These are phyloP conservation scores for Blastobasis lacticolella DNA, from an alignment of 2,888 invertebrate genomes.

Conservation along the genomic window DNA sequence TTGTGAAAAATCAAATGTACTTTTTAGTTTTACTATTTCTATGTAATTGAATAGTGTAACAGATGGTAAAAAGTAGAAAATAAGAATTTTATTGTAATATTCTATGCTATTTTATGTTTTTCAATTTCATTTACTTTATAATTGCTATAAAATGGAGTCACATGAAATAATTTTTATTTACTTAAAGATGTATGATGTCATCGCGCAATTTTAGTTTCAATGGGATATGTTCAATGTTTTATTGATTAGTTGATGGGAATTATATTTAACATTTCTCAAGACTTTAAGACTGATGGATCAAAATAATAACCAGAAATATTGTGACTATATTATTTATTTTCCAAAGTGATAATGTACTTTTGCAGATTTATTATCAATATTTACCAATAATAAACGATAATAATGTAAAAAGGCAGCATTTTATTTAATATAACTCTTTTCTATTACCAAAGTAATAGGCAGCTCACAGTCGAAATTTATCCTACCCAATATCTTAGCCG, in stretches of 20 bases:
- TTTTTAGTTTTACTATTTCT: conserved; percentile 3
- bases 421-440: background rate
- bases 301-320: conserved; percentile 29
- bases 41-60: conserved; percentile 4
- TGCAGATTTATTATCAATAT: conserved; percentile 26
- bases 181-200: background rate
- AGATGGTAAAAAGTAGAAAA: background rate
- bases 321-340: conserved; percentile 44
- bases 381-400: conserved; percentile 35
- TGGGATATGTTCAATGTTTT: too few relatives aligned
- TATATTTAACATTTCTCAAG: too few relatives aligned
- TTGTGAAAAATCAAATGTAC: background rate
- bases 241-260: too few relatives aligned
- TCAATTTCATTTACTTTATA: background rate
- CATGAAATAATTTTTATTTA: conserved; percentile 1
- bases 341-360: conserved; percentile 31
- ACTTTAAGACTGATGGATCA: conserved; percentile 31
- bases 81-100: conserved; percentile 8
- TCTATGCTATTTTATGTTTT: conserved; percentile 8
- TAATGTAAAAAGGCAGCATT: conserved; percentile 2
- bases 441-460: too few relatives aligned
- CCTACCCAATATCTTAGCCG: too few relatives aligned
- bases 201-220: too few relatives aligned
- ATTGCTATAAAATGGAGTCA: background rate
- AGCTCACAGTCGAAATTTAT: too few relatives aligned